A percentile compares a stretch with the other conserved stretches of the same genome.
phyloP scores from a whole-genome alignment of 2,113 vertebrate genomes.

The Saccopteryx bilineata region DNA sequence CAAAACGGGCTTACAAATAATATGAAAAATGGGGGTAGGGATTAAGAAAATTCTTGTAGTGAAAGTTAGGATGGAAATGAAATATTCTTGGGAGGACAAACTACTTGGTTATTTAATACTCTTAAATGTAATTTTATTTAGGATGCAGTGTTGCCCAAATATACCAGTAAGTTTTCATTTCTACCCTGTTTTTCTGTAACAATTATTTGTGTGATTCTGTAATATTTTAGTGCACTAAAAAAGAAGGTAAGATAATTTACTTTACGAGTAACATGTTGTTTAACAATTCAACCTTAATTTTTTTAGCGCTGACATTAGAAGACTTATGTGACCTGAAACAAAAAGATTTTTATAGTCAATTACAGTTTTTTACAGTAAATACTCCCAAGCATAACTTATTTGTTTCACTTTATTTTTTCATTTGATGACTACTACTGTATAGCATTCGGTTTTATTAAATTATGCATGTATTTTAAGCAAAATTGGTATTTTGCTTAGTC shows the following conservation, averaged over 20 bases:
- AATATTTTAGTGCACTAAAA: neutral
- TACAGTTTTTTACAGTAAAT: constrained; percentile 20
- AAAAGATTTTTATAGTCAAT: constrained; percentile 46
- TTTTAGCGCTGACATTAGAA: constrained; percentile 25
- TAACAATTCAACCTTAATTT: constrained; percentile 35
- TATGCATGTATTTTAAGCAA: constrained; percentile 36
- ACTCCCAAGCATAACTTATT: neutral
- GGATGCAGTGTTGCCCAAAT: constrained; percentile 3
- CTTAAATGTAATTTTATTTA: neutral
- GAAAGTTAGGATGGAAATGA: constrained; percentile 1
- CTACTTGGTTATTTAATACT: constrained; percentile 14
- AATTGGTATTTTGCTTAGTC: neutral
- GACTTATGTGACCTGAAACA: neutral
- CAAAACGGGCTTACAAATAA: neutral
- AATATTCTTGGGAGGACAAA: neutral
- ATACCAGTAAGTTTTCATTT: neutral
- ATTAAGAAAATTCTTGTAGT: constrained; percentile 23
- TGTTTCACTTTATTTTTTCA: constrained; percentile 22
- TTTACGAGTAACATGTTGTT: constrained; percentile 21
- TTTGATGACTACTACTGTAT: constrained; percentile 7
- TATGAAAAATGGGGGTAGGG: neutral
- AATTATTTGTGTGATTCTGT: neutral
- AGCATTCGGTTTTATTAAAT: constrained; percentile 43
- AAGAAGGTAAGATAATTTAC: constrained; percentile 8
- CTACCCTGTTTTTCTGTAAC: neutral